Evolutionary conservation across 2,797 vertebrate species (phyloP).

Genomic region (Sebastes taczanowskii): DNA sequence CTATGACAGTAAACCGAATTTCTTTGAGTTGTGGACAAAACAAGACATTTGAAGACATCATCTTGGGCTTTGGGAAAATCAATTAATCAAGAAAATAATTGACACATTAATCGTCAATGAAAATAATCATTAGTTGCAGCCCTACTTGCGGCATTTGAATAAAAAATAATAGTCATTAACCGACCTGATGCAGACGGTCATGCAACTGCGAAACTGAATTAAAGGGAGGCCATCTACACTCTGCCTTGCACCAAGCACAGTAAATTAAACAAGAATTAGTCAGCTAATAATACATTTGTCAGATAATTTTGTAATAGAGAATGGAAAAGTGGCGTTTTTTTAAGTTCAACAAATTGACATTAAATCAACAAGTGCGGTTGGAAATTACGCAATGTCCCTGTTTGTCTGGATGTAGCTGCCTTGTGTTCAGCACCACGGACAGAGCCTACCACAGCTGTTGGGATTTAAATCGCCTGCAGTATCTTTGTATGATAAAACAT

Average conservation of each 20-base stretch:
- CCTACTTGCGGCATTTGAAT: not conserved
- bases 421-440: slow-evolving; percentile 62
- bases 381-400: not conserved
- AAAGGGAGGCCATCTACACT: not conserved
- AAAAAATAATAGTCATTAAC: not conserved
- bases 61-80: no score
- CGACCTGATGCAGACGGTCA: not conserved
- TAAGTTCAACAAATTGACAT: not conserved
- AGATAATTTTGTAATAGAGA: not conserved
- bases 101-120: no score
- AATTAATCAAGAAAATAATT: no score
- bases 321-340: not conserved
- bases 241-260: not conserved
- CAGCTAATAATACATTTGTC: not conserved
- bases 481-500: not conserved
- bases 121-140: no score
- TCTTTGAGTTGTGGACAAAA: no score
- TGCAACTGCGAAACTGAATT: not conserved
- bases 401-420: not conserved
- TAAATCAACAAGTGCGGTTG: not conserved
- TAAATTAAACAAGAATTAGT: not conserved
- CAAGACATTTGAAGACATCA: no score
- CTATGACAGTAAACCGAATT: no score
- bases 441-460: not conserved
- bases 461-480: no score